Conservation (phyloP, 2,797 vertebrate genomes). For the Tamandua tetradactyla region DNA sequence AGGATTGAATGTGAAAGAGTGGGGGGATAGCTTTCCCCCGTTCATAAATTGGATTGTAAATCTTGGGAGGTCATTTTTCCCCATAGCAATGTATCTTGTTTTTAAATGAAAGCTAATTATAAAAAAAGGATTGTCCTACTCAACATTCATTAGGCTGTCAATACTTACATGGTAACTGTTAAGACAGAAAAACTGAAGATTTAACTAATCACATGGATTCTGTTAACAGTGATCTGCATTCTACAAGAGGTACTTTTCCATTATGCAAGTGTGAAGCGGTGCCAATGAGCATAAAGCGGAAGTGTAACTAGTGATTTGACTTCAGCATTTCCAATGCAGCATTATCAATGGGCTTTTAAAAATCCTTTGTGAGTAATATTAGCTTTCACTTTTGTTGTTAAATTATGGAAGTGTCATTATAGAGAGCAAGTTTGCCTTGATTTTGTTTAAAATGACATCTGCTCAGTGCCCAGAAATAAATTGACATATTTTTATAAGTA, state of each 20-base stretch:
- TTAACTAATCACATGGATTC: neutral
- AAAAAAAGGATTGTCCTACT: neutral
- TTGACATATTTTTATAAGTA: conserved; percentile 88
- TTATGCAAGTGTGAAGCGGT: neutral
- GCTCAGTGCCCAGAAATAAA: conserved; percentile 83
- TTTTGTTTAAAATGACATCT: conserved; percentile 83
- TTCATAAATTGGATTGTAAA: neutral
- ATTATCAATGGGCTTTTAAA: conserved; percentile 72
- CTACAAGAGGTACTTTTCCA: neutral
- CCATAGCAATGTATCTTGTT: neutral
- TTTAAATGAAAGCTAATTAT: conserved; percentile 51
- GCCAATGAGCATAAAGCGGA: neutral
- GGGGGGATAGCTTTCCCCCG: neutral
- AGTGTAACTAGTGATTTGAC: too few relatives aligned
- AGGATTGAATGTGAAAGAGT: neutral
- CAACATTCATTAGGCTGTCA: conserved; percentile 30
- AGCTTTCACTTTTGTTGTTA: conserved; percentile 70
- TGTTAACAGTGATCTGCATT: neutral
- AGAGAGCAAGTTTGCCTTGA: conserved; percentile 80
- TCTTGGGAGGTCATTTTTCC: neutral
- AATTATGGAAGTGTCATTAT: conserved; percentile 71
- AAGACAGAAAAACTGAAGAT: neutral
- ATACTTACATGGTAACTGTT: conserved; percentile 18
- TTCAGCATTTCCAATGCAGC: conserved; percentile 58
- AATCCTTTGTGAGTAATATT: conserved; percentile 49